Evolutionary conservation across 2,113 vertebrate species (phyloP).

Genomic region (Tenebrosternarchus preto): DNA sequence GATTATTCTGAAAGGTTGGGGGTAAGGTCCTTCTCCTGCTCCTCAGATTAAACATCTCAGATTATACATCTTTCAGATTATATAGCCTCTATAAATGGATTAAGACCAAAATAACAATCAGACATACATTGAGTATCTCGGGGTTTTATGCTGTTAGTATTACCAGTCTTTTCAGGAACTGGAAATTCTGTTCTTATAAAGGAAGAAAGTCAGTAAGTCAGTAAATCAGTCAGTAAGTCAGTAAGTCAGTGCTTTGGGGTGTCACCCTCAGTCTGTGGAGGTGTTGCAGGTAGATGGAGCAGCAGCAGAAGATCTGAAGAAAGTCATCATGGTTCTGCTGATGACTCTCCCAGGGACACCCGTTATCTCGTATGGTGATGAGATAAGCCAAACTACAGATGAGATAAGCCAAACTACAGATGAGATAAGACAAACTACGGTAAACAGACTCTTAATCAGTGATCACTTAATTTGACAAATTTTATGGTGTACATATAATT

Average conservation of each 20-base stretch:
- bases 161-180: background rate
- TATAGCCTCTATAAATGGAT: background rate
- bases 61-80: too few species aligned
- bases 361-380: conserved; percentile 62
- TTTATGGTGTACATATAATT: background rate
- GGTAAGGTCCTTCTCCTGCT: background rate
- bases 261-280: background rate
- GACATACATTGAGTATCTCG: too few species aligned
- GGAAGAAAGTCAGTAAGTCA: background rate
- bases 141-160: too few species aligned
- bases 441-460: conserved; percentile 27
- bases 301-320: conserved; percentile 57
- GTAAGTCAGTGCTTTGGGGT: too few species aligned
- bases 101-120: too few species aligned
- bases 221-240: too few species aligned
- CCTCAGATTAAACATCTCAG: too few species aligned
- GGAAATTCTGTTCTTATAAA: background rate
- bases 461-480: background rate
- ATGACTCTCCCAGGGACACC: conserved; percentile 79
- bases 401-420: conserved; percentile 61
- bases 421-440: conserved; percentile 59
- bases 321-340: conserved; percentile 67
- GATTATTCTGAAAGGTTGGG: background rate
- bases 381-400: conserved; percentile 59
- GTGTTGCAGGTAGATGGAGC: conserved; percentile 65